Base-by-base conservation (phyloP, 2,113 vertebrate species). In the Notothenia coriiceps region DNA sequence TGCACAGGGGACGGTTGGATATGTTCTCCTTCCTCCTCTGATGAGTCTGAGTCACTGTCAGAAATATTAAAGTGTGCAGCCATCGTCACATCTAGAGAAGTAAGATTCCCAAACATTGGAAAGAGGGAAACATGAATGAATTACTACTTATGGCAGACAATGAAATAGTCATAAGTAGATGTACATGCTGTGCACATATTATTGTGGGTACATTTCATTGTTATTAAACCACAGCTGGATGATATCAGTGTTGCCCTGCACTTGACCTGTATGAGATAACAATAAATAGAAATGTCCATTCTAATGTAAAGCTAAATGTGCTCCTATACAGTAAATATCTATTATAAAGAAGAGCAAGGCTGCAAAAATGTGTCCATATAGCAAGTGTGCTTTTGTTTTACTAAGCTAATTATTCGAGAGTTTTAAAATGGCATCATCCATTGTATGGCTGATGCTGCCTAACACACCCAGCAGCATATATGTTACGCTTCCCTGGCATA, bases 11-110 rank as follows among this genome's bases (percentile, higher is more conserved):
- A 43, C 15, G 20, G 22, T 29, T 64, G 78, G 43, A 18, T 61
- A 22, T 22, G 54, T 63, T 89, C 69, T 13, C 64, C 66, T 65
- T 89, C 91, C 55, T 80, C 94, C 29, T 95, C 93, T 0, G 93
- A 91, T 1, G 91, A n/a, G 2, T 95, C 95, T 6, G 94, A 95
- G 0, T 96, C 95, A 10, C 81, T 91, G 92, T 94, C 95, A 14
- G 94, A 95, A 65, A 95, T 91, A 0, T 50, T 82, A 77, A 95
- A 96, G 13, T 90, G 88, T 25, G 92, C 67, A 29, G 88, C 92
- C 95, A 95, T 95, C 57, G 77, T 87, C 81, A 86, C 90, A 93
- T 92, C 94, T 95, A 82, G 1, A 70, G 13, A n/a, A 33, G 13
- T 0, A 56, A 33, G 29, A 7, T 29, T 18, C 0, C 22, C 43